Percentiles rank a stretch among this genome's conserved stretches.
phyloP scores from a whole-genome alignment of 2,888 invertebrate species.

The Idaea dimidiata region DNA sequence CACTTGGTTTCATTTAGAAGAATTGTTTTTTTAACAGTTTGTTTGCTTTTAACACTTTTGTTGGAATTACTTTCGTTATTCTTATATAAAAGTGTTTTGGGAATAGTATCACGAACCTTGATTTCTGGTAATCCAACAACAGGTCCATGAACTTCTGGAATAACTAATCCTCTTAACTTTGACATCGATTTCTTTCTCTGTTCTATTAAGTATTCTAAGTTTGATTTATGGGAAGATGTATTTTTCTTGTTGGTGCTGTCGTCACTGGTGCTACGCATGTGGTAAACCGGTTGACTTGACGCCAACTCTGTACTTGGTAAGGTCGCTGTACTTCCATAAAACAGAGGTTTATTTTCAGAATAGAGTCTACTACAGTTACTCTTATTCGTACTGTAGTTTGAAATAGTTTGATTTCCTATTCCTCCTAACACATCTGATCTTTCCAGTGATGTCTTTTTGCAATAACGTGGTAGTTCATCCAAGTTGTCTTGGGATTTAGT shows the following conservation, averaged over 20 bases:
- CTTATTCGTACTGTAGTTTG: constrained; percentile 42
- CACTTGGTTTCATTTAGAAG: constrained; percentile 65
- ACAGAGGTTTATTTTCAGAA: constrained; percentile 59
- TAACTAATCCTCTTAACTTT: constrained; percentile 92
- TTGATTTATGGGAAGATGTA: constrained; percentile 78
- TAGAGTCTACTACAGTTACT: constrained; percentile 40
- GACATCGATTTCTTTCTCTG: constrained; percentile 91
- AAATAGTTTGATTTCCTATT: constrained; percentile 52
- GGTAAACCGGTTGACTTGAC: constrained; percentile 57
- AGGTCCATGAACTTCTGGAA: constrained; percentile 87
- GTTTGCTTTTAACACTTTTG: constrained; percentile 51
- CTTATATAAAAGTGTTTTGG: constrained; percentile 69
- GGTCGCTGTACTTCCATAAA: constrained; percentile 72
- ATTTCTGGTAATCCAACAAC: constrained; percentile 91
- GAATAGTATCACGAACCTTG: constrained; percentile 84
- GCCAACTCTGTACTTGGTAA: constrained; percentile 54
- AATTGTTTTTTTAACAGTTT: constrained; percentile 49
- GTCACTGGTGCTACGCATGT: constrained; percentile 69
- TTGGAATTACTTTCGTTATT: constrained; percentile 25
- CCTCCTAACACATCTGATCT: constrained; percentile 79
- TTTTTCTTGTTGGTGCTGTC: constrained; percentile 63
- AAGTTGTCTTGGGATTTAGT: constrained; percentile 77
- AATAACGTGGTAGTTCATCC: constrained; percentile 71
- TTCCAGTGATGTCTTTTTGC: constrained; percentile 54
- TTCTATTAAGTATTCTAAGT: constrained; percentile 88